Evolutionary conservation across 2,888 invertebrate genomes (phyloP), one percentile per base, ranked within the genome.

Genomic region (Sinohyriopsis cumingii): DNA sequence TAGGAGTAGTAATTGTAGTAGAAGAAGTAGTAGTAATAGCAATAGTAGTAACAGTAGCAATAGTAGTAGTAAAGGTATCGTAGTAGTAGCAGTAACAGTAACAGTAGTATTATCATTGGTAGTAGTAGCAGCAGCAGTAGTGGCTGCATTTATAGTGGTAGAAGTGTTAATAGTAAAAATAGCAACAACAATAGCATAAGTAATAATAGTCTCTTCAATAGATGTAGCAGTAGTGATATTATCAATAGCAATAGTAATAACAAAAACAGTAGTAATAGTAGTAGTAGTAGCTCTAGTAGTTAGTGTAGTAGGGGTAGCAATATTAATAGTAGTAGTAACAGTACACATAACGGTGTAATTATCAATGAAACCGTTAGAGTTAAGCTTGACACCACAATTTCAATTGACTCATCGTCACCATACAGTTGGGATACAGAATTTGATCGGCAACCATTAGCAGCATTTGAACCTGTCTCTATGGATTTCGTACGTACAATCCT

Each of bases 81-180:
- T 60, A 60, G 60, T 24, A 60, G 60, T 9, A 60, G 5, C 19
- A 60, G 60, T 9, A 60, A 25, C 9, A 60, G 60, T 60, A 60
- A 9, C 9, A 60, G 60, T 60, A 22, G 9, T 6, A 60, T 5
- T 60, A 5, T 19, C 3, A 60, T 5, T 60, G 9, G 60, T 60
- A 60, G 0, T 60, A 60, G 60, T 5, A 60, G 60, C 24, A 60
- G 60, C 24, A 60, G 9, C 9, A 60, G 0, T 4, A 60, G 7
- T 22, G 9, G 24, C 5, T 6, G 9, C 9, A 60, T n/a, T 9
- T 6, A 6, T 60, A 9, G 20, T 60, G 9, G 60, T 6, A 60
- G 3, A 3, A 60, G 24, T 9, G 9, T 19, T 24, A 60, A 6
- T 6, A 22, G 60, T 24, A 60, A 9, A 3, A 6, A 5, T 60